Percentiles rank a stretch among this genome's conserved stretches.
These are phyloP conservation scores for Pentamera pediparva DNA, from an alignment of 53 echinoderm and acorn worm species.

Conservation along the genomic window DNA sequence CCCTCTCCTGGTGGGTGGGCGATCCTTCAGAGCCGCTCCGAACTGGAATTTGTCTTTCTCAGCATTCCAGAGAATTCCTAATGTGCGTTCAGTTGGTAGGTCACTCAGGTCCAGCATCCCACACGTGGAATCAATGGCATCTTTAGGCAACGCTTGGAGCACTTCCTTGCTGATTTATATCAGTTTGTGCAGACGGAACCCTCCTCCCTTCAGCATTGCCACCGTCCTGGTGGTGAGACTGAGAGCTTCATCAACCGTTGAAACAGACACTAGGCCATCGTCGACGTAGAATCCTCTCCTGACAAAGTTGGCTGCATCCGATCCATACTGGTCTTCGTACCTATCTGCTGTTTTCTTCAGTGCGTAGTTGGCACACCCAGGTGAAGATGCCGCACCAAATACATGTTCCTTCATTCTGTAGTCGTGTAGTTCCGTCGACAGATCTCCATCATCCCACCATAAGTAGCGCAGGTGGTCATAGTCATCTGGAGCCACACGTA, in stretches of 20 bases:
- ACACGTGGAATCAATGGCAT: neutral
- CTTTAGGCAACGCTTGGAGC: slow-evolving; percentile 7
- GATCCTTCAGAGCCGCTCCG: slow-evolving; percentile 15
- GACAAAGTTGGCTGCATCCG: slow-evolving; percentile 46
- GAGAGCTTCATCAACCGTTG: slow-evolving; percentile 35
- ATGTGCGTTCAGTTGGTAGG: slow-evolving; percentile 28
- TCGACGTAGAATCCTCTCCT: slow-evolving; percentile 52
- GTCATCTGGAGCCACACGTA: slow-evolving; percentile 39
- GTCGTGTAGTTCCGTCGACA: neutral
- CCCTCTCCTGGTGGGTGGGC: slow-evolving; percentile 21
- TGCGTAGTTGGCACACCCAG: slow-evolving; percentile 55
- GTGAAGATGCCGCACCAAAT: slow-evolving; percentile 51
- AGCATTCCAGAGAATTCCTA: slow-evolving; percentile 10
- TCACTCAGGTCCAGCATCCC: slow-evolving; percentile 12
- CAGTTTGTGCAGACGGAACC: slow-evolving; percentile 28
- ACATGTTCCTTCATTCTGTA: slow-evolving; percentile 55
- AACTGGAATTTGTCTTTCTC: slow-evolving; percentile 13
- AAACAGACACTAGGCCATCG: slow-evolving; percentile 36
- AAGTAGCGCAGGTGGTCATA: slow-evolving; percentile 48
- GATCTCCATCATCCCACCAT: slow-evolving; percentile 53
- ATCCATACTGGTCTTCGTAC: slow-evolving; percentile 29
- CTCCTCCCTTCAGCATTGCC: slow-evolving; percentile 33
- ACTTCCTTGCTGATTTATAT: slow-evolving; percentile 27
- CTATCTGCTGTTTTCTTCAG: slow-evolving; percentile 54
- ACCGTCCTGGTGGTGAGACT: slow-evolving; percentile 25